Percentiles rank a stretch among this genome's conserved stretches.
phyloP scores from a whole-genome alignment of 2,888 invertebrate genomes.

The Ochropacha duplaris region DNA sequence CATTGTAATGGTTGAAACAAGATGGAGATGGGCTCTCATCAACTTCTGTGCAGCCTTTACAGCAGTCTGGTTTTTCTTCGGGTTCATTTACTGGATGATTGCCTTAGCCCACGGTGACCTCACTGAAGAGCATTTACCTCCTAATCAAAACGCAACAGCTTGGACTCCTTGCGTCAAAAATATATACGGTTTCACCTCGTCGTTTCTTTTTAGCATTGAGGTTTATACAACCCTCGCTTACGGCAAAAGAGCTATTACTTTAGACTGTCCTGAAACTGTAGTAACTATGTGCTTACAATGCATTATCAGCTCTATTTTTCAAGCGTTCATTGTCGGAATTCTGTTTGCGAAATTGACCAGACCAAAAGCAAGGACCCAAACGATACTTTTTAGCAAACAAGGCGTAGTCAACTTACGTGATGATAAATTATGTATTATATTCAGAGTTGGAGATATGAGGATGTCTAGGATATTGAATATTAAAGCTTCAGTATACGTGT shows the following conservation, averaged over 20 bases:
- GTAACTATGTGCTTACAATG: conserved; percentile 98
- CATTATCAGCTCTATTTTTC: conserved; percentile 94
- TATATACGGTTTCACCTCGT: conserved; percentile 94
- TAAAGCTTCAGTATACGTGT: conserved; percentile 91
- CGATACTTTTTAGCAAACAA: conserved; percentile 94
- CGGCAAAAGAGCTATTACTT: conserved; percentile 92
- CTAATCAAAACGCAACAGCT: conserved; percentile 74
- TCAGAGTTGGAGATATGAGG: conserved; percentile 97
- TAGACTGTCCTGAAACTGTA: conserved; percentile 96
- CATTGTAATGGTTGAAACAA: conserved; percentile 91
- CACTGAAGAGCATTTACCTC: conserved; percentile 84
- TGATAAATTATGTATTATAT: conserved; percentile 92
- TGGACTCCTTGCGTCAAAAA: conserved; percentile 95
- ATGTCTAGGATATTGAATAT: conserved; percentile 97
- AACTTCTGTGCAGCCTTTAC: conserved; percentile 93
- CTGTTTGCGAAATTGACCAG: conserved; percentile 98
- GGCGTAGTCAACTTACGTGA: conserved; percentile 95
- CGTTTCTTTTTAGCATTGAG: conserved; percentile 97
- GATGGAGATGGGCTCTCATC: conserved; percentile 96
- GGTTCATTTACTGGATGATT: conserved; percentile 95
- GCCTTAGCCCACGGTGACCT: conserved; percentile 95
- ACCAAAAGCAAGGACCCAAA: conserved; percentile 96
- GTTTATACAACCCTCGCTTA: conserved; percentile 98
- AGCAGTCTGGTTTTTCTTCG: conserved; percentile 94
- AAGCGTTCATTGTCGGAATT: conserved; percentile 91